These are phyloP conservation scores for Syngnathus scovelli DNA, from an alignment of 2,113 vertebrate genomes.

Conservation along the genomic window DNA sequence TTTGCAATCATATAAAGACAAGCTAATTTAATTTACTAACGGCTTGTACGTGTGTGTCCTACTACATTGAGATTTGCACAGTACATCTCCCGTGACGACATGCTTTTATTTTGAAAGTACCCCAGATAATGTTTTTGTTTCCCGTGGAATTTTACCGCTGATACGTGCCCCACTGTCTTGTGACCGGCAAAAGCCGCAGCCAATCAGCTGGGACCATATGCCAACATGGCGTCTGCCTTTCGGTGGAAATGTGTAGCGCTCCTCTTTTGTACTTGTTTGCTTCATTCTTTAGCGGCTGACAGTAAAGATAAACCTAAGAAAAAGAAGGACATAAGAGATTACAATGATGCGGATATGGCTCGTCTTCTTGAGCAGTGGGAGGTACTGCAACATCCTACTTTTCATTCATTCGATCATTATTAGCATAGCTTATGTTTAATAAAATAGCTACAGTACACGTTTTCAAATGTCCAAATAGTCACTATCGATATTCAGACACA, in stretches of 20 bases:
- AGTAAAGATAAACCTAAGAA: conserved; percentile 65
- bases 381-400: conserved; percentile 57
- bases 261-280: conserved; percentile 46
- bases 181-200: conserved; percentile 42
- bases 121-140: not conserved
- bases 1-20: too few species aligned
- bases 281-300: conserved; percentile 37
- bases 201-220: conserved; percentile 56
- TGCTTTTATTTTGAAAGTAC: not conserved
- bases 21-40: too few species aligned
- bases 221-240: conserved; percentile 66
- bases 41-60: too few species aligned
- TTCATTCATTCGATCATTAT: not conserved
- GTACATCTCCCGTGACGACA: too few species aligned
- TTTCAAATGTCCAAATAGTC: too few species aligned
- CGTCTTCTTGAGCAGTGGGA: conserved; percentile 94
- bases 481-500: too few species aligned
- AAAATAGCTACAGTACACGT: not conserved
- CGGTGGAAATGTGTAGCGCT: conserved; percentile 36
- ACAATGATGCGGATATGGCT: conserved; percentile 96
- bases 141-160: not conserved
- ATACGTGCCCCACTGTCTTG: not conserved
- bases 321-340: conserved; percentile 93
- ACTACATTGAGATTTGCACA: too few species aligned
- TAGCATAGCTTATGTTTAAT: conserved; percentile 4